These are phyloP conservation scores for Ophion ellenae DNA, from an alignment of 2,888 invertebrate species.

Conservation along the genomic window DNA sequence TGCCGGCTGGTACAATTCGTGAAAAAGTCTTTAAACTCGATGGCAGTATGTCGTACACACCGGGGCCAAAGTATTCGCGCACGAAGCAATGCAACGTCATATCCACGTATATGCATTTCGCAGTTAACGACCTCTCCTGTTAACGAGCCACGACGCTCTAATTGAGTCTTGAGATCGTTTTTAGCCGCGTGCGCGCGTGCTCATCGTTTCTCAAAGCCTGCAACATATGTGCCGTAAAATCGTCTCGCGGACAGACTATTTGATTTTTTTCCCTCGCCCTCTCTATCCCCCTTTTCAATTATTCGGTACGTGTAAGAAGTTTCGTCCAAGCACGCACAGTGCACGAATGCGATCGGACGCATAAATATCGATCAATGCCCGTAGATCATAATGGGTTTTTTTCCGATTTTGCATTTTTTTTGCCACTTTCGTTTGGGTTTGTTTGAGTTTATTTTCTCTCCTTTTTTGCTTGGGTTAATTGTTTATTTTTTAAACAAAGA, in stretches of 20 bases:
- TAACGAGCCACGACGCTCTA: constrained; percentile 76
- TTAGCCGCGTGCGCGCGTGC: background rate
- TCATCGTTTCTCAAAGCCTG: constrained; percentile 8
- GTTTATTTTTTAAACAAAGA: too few relatives aligned
- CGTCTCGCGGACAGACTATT: background rate
- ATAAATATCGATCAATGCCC: background rate
- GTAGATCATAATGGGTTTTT: background rate
- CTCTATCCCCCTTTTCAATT: too few relatives aligned
- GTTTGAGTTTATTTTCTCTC: too few relatives aligned
- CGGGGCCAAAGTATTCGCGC: constrained; percentile 19
- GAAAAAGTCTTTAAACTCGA: constrained; percentile 5
- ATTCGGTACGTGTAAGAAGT: too few relatives aligned
- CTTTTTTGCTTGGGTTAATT: too few relatives aligned
- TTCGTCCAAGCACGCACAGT: background rate
- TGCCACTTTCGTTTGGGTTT: too few relatives aligned
- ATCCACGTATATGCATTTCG: constrained; percentile 48
- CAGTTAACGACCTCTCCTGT: constrained; percentile 76
- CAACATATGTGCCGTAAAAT: background rate
- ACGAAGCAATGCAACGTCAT: constrained; percentile 28
- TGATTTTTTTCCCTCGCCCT: background rate
- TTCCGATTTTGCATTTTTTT: background rate
- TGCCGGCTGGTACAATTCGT: too few relatives aligned
- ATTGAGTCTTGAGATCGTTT: constrained; percentile 73
- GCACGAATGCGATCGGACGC: background rate
- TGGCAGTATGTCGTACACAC: constrained; percentile 31